Evolutionary conservation across 2,797 vertebrate genomes (phyloP), one percentile per base, ranked within the genome.

Genomic region (Petrocephalus sullivani): DNA sequence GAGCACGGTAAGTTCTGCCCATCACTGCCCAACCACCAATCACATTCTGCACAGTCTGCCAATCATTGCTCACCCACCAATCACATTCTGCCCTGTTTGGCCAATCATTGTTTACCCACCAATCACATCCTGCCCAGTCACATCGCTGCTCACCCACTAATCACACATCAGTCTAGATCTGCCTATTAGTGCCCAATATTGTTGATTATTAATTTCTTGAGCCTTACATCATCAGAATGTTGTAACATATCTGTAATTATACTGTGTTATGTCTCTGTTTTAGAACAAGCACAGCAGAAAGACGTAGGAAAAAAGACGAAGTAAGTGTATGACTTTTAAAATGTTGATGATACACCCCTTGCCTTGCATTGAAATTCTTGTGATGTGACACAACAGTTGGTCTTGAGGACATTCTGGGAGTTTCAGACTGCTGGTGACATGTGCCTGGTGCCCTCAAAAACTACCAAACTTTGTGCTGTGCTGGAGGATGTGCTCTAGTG

Each of bases 221-320:
- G 49, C 37, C 78, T 46, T 82, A 51, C 16, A 51, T 51, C 6
- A n/a, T 53, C 78, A 51, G 78, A 46, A 82, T 12, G 46, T 54
- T 51, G 81, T 54, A 51, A 83, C 51, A 82, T 82, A 84, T 81
- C 75, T 49, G 51, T 84, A 84, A 84, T 83, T 84, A 53, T 53
- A 84, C n/a, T 84, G 3, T 54, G 46, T 84, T 23, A 84, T 53
- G 19, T 54, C 54, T 0, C 88, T 92, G 67, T 89, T 95, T 28
- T 92, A 97, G 96, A 95, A 94, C 95, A 94, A 92, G 95, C 94
- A 90, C 92, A 95, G 49, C 95, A 96, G 90, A 88, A 95, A 14
- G 88, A 89, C 57, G 89, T 89, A 92, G 84, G 87, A n/a, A 96
- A 96, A 92, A 96, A 87, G 86, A 60, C 87, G 28, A 88, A 96